Percentiles rank a stretch among this genome's conserved stretches.
Evolutionary conservation across 2,888 invertebrate species (phyloP).

Genomic region (Drosophila nr. perissopoda): DNA sequence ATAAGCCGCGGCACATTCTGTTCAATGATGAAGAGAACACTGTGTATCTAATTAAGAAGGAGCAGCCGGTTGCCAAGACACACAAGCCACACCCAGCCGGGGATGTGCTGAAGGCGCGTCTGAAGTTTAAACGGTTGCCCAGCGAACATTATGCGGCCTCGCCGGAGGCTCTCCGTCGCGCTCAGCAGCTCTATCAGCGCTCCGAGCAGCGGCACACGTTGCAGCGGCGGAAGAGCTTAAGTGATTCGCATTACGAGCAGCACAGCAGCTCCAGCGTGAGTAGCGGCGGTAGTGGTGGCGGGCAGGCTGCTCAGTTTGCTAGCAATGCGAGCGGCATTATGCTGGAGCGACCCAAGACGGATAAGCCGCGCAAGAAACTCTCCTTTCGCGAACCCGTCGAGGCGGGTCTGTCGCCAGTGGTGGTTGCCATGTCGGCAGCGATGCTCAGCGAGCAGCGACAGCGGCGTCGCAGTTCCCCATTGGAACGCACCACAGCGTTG

Average conservation of each 20-base stretch:
- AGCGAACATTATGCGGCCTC: constrained; percentile 62
- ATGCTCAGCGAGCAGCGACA: constrained; percentile 45
- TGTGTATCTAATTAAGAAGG: constrained; percentile 85
- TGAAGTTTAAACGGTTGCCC: constrained; percentile 77
- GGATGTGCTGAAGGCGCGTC: constrained; percentile 72
- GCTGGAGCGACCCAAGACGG: constrained; percentile 81
- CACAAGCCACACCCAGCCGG: constrained; percentile 43
- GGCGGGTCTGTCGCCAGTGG: constrained; percentile 62
- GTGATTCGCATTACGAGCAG: constrained; percentile 66
- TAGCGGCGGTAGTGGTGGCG: constrained; percentile 79
- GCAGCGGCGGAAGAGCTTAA: constrained; percentile 81
- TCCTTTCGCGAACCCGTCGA: constrained; percentile 92
- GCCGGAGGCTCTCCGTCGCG: constrained; percentile 68
- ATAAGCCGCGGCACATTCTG: constrained; percentile 81
- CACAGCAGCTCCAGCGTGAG: constrained; percentile 78
- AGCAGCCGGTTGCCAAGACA: constrained; percentile 78
- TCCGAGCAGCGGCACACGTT: constrained; percentile 67
- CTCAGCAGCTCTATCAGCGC: constrained; percentile 74
- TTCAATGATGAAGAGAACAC: constrained; percentile 85
- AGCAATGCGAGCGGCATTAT: constrained; percentile 56
- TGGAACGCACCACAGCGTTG: constrained; percentile 55
- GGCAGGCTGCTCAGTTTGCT: constrained; percentile 85
- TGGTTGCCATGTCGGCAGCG: constrained; percentile 41
- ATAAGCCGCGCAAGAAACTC: constrained; percentile 91
- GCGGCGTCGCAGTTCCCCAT: constrained; percentile 74